Evolutionary conservation across 1,140 invertebrate species (phyloP).

Genomic region (Batillaria attramentaria): DNA sequence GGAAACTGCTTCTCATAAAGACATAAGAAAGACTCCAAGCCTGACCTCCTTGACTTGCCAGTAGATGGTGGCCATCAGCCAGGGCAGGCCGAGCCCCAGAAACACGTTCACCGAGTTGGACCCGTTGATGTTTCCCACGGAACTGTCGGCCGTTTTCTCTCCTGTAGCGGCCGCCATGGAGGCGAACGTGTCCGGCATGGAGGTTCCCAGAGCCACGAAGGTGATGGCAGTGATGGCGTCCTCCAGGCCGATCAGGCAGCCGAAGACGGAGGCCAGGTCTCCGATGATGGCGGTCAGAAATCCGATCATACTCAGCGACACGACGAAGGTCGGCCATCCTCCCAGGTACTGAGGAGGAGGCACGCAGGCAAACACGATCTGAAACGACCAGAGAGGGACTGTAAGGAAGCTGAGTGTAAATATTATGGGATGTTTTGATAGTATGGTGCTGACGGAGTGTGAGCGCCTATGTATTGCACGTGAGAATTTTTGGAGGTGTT

Average conservation of each 20-base stretch:
- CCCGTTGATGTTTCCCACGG: conserved; percentile 75
- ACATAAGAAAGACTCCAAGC: neutral
- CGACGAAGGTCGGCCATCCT: conserved; percentile 79
- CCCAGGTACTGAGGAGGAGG: conserved; percentile 76
- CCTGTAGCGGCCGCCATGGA: conserved; percentile 72
- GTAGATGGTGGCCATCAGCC: conserved; percentile 78
- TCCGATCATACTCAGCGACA: conserved; percentile 77
- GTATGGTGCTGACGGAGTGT: no score
- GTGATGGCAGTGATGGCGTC: conserved; percentile 80
- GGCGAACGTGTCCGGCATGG: conserved; percentile 80
- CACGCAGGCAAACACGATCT: conserved; percentile 78
- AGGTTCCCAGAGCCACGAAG: conserved; percentile 82
- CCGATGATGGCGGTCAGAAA: conserved; percentile 78
- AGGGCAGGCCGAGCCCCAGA: conserved; percentile 80
- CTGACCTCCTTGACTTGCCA: conserved; percentile 69
- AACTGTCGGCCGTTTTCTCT: conserved; percentile 74
- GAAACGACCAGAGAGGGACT: conserved; percentile 41
- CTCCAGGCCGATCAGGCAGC: conserved; percentile 77
- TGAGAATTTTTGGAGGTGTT: no score
- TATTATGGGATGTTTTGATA: no score
- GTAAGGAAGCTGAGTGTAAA: no score
- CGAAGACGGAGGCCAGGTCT: conserved; percentile 79
- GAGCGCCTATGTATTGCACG: no score
- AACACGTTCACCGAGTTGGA: conserved; percentile 79
- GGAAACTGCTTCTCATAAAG: no score